Evolutionary conservation across 2,888 invertebrate species (phyloP).

Genomic region (Linyphia triangularis): DNA sequence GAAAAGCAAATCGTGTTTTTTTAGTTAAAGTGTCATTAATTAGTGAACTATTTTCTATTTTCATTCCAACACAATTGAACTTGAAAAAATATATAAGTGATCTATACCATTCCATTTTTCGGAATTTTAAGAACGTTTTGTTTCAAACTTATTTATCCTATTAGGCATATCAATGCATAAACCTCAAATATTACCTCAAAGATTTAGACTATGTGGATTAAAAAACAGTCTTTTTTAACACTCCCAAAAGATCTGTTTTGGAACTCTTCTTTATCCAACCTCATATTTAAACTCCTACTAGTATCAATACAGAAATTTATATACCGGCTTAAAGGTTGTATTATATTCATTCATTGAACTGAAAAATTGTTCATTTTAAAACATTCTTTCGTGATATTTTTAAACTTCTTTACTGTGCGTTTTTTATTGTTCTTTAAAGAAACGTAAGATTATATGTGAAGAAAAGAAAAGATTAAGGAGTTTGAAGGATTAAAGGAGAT

Average conservation of each 20-base stretch:
- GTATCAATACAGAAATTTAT: not conserved
- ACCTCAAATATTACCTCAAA: not conserved
- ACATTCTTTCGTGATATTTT: not conserved
- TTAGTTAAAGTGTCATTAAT: too few species aligned
- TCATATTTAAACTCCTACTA: not conserved
- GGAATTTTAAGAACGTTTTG: too few species aligned
- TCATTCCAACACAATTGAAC: too few species aligned
- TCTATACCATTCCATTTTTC: too few species aligned
- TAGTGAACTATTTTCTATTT: too few species aligned
- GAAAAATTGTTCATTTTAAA: too few species aligned
- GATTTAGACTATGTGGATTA: not conserved
- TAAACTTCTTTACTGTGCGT: not conserved
- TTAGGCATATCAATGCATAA: not conserved
- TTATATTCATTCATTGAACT: not conserved
- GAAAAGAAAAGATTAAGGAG: slow-evolving; percentile 3
- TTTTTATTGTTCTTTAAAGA: not conserved
- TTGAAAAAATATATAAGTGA: too few species aligned
- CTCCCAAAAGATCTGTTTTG: not conserved
- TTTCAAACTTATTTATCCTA: not conserved
- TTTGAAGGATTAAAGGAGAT: not conserved
- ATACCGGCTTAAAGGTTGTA: not conserved
- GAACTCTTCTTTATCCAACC: not conserved
- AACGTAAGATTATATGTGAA: not conserved
- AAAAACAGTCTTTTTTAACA: not conserved
- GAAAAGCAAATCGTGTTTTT: too few species aligned